These are phyloP conservation scores for Caenorhabditis auriculariae DNA, from an alignment of 2,888 invertebrate genomes.

Conservation along the genomic window DNA sequence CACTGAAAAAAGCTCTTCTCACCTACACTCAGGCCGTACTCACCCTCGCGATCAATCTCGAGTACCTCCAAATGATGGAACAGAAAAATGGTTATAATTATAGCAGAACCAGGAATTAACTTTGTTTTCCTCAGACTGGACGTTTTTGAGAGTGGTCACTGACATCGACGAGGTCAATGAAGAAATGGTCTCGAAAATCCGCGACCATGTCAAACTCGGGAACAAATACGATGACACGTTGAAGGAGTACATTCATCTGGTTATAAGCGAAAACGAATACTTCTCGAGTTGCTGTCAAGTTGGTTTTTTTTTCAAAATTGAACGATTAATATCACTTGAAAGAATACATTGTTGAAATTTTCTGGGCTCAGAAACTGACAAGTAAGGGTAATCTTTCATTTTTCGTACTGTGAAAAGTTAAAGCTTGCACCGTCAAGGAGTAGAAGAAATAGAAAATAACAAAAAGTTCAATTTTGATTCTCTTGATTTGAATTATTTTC, in stretches of 20 bases:
- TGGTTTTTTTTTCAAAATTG: too few species aligned
- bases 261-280: neutral
- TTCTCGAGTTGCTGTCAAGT: neutral
- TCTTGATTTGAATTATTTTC: too few species aligned
- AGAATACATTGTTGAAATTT: too few species aligned
- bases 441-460: too few species aligned
- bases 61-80: conserved; percentile 19
- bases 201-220: conserved; percentile 2
- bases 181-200: conserved; percentile 14
- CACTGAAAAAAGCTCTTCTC: conserved; percentile 10
- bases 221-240: conserved; percentile 12
- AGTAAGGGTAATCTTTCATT: too few species aligned
- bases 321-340: too few species aligned
- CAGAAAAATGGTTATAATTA: conserved; percentile 28
- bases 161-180: conserved; percentile 26
- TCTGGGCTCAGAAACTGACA: too few species aligned
- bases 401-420: too few species aligned
- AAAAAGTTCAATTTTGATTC: too few species aligned
- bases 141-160: conserved; percentile 15
- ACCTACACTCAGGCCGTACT: conserved; percentile 13
- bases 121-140: conserved; percentile 25
- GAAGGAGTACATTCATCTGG: conserved; percentile 15
- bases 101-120: neutral
- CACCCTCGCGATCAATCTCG: conserved; percentile 22
- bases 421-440: too few species aligned